A percentile compares a stretch with the other conserved stretches of the same genome.
Evolutionary conservation across 35 echinoderm and acorn worm genomes (phyloP).

Genomic region (Heliocidaris tuberculata): DNA sequence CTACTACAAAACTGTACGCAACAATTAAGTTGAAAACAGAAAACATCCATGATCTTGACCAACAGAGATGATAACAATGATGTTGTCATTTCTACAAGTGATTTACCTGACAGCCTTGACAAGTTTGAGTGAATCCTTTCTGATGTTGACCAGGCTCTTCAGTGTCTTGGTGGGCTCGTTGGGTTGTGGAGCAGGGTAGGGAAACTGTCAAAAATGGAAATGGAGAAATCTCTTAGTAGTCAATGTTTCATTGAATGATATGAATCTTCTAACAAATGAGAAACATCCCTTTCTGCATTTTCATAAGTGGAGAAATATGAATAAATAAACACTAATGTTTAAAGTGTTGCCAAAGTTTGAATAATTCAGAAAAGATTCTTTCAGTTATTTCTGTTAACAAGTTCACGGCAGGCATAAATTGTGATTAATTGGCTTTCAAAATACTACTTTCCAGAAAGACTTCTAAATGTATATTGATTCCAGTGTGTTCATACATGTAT

Average conservation of each 20-base stretch:
- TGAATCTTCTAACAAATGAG: not conserved
- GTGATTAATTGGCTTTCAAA: too few species aligned
- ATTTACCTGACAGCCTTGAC: slow-evolving; percentile 79
- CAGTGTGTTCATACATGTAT: not conserved
- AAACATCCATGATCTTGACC: too few species aligned
- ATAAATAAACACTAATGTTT: not conserved
- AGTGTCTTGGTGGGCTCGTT: slow-evolving; percentile 95
- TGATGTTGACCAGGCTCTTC: slow-evolving; percentile 93
- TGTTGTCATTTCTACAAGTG: not conserved
- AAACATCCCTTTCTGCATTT: not conserved
- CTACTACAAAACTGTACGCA: too few species aligned
- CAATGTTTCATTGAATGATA: not conserved
- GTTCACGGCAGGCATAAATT: too few species aligned
- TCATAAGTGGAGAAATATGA: too few species aligned
- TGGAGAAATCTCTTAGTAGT: not conserved
- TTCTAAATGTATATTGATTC: too few species aligned
- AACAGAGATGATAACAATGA: too few species aligned
- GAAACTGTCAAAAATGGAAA: slow-evolving; percentile 65
- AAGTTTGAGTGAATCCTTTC: slow-evolving; percentile 91
- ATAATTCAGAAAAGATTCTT: too few species aligned
- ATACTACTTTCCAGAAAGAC: too few species aligned
- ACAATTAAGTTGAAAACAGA: too few species aligned
- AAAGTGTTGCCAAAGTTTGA: too few species aligned
- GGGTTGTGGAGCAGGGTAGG: slow-evolving; percentile 82
- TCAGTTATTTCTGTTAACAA: too few species aligned